Percentiles rank a stretch among this genome's conserved stretches.
Conservation (phyloP, 2,888 invertebrate genomes). For the Suillia variegata region DNA sequence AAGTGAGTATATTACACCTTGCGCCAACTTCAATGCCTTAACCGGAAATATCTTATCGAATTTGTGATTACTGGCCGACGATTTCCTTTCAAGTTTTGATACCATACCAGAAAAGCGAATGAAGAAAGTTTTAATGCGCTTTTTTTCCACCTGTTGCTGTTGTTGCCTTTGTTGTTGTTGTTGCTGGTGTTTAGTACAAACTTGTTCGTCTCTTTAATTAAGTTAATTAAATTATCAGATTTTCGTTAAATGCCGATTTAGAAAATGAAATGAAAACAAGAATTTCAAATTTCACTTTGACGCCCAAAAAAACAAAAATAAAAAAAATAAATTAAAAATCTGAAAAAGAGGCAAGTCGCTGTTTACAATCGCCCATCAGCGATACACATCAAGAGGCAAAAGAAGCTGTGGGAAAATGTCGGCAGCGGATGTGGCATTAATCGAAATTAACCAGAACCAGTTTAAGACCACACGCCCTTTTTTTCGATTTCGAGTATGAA, state of each 20-base stretch:
- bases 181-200: neutral
- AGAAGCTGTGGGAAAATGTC: slow-evolving; percentile 9
- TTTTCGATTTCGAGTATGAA: neutral
- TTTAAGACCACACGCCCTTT: slow-evolving; percentile 4
- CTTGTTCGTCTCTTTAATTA: slow-evolving; percentile 40
- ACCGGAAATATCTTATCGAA: neutral
- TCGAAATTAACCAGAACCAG: neutral
- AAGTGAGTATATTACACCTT: too few relatives aligned
- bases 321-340: neutral
- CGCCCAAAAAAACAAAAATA: too few relatives aligned
- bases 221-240: slow-evolving; percentile 44
- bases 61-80: neutral
- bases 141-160: neutral
- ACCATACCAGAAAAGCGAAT: slow-evolving; percentile 48
- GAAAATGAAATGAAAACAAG: neutral
- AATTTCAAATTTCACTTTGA: neutral
- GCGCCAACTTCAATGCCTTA: too few relatives aligned
- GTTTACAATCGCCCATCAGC: neutral
- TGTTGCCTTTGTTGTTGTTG: neutral
- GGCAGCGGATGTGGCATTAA: too few relatives aligned
- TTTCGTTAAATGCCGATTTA: slow-evolving; percentile 30
- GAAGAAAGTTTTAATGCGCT: slow-evolving; percentile 45
- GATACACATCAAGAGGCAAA: neutral
- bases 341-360: neutral
- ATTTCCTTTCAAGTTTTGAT: slow-evolving; percentile 22